These are phyloP conservation scores for Ctenopoma kingsleyae DNA, from an alignment of 2,797 vertebrate species.

Conservation along the genomic window DNA sequence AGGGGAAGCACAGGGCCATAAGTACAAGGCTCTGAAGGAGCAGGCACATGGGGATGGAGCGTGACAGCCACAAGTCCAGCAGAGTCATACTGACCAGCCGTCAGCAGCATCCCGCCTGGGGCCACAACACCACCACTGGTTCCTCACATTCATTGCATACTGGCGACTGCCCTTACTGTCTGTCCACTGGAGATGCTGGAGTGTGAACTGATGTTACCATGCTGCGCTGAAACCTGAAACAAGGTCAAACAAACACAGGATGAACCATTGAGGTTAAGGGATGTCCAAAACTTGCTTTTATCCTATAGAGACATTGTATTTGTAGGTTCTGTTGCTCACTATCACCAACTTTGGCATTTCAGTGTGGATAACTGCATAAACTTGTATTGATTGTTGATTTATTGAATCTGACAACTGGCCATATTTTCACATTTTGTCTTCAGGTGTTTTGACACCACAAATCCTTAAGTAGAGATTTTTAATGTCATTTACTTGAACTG, in stretches of 20 bases:
- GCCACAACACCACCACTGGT: slow-evolving; percentile 80
- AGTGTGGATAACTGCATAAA: not conserved
- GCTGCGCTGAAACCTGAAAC: slow-evolving; percentile 71
- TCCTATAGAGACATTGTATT: not conserved
- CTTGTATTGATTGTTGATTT: not conserved
- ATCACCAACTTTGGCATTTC: not conserved
- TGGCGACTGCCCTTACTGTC: slow-evolving; percentile 67
- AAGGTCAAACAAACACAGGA: slow-evolving; percentile 43
- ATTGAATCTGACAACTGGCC: no score
- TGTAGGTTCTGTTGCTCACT: not conserved
- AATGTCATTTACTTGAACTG: no score
- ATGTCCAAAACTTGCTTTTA: not conserved
- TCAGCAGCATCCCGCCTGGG: slow-evolving; percentile 92
- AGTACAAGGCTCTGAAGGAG: slow-evolving; percentile 98
- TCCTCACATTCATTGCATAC: slow-evolving; percentile 75
- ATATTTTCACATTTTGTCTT: no score
- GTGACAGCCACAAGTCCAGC: slow-evolving; percentile 97
- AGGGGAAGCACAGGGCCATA: slow-evolving; percentile 98
- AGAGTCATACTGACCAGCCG: slow-evolving; percentile 94
- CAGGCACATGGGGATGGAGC: slow-evolving; percentile 98
- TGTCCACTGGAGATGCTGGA: slow-evolving; percentile 45
- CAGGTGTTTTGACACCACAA: no score
- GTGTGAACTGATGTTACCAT: slow-evolving; percentile 71
- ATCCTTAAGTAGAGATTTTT: no score
- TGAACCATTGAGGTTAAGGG: not conserved